phyloP scores from a whole-genome alignment of 2,888 invertebrate species.

The Entomobrya proxima region DNA sequence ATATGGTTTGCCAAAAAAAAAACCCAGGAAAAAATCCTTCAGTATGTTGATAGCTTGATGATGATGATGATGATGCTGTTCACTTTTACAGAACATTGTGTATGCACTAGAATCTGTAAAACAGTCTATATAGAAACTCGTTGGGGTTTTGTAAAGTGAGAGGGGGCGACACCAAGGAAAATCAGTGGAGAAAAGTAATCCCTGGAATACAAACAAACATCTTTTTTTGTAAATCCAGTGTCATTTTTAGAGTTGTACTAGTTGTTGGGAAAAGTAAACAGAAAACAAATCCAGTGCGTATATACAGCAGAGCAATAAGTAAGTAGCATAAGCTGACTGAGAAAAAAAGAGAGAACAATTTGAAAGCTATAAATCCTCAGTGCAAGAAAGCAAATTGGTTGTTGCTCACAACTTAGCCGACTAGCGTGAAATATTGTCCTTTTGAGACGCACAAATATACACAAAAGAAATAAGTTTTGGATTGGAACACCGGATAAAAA shows the following conservation, averaged over 20 bases:
- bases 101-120: not conserved
- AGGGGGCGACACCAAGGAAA: constrained; percentile 21
- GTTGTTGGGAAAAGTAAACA: constrained; percentile 9
- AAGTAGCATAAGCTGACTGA: not conserved
- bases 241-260: not conserved
- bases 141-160: no score
- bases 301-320: not conserved
- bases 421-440: constrained; percentile 64
- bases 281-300: constrained; percentile 30
- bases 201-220: constrained; percentile 36
- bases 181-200: constrained; percentile 54
- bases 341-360: constrained; percentile 6
- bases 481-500: not conserved
- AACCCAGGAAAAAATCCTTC: not conserved
- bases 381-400: constrained; percentile 66
- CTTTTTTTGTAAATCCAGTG: constrained; percentile 12
- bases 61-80: not conserved
- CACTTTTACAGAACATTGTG: not conserved
- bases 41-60: not conserved
- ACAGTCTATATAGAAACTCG: no score
- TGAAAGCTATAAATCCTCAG: constrained; percentile 62
- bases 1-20: not conserved
- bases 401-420: constrained; percentile 59
- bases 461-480: constrained; percentile 10
- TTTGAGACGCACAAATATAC: constrained; percentile 59